Percentiles rank a stretch among this genome's conserved stretches.
phyloP scores from a whole-genome alignment of 2,797 vertebrate genomes.

The Anabas testudineus region DNA sequence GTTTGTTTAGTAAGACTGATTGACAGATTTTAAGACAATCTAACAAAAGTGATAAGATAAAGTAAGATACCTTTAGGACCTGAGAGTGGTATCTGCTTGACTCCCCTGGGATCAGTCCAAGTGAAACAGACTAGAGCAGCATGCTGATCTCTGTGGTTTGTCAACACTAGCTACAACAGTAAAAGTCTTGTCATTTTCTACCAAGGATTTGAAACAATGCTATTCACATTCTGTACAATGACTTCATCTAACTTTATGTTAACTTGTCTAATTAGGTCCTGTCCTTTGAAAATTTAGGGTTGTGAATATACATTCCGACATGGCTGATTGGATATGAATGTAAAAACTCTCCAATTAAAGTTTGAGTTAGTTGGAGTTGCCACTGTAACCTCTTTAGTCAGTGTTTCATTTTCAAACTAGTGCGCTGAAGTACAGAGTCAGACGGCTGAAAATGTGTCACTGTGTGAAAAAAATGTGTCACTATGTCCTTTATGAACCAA shows the following conservation, averaged over 20 bases:
- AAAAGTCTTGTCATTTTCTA: neutral
- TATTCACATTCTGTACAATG: neutral
- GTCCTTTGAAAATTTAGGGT: too few relatives aligned
- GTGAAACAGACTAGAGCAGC: too few relatives aligned
- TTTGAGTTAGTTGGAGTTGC: neutral
- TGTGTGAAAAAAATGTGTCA: neutral
- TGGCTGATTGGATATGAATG: neutral
- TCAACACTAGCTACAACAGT: too few relatives aligned
- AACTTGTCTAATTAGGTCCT: constrained; percentile 12
- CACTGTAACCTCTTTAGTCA: neutral
- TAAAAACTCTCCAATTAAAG: constrained; percentile 12
- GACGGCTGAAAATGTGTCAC: neutral
- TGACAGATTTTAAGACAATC: neutral
- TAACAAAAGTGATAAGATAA: neutral
- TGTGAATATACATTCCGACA: too few relatives aligned
- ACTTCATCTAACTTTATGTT: neutral
- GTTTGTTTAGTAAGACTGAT: too few relatives aligned
- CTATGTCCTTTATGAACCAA: neutral
- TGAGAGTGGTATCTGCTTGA: too few relatives aligned
- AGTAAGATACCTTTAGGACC: too few relatives aligned
- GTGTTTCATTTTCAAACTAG: neutral
- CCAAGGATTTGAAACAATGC: neutral
- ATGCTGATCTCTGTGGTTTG: too few relatives aligned
- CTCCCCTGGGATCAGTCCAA: too few relatives aligned
- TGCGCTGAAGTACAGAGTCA: neutral